These are phyloP conservation scores for Pipra filicauda DNA, from an alignment of 2,113 vertebrate species.

Conservation along the genomic window DNA sequence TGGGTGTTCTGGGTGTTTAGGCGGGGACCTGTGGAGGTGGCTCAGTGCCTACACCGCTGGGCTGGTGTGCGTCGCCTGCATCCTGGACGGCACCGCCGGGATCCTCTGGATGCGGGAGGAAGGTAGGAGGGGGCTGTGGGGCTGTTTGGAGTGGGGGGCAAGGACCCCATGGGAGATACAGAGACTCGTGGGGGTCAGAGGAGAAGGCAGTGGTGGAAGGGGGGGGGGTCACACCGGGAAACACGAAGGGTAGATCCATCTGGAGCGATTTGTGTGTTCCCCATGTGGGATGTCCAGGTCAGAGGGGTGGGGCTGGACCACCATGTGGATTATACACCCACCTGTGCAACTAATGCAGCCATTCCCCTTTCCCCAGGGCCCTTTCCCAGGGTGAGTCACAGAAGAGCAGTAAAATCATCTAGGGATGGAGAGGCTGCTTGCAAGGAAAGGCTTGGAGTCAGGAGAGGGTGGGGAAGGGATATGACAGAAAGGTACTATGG, in stretches of 20 bases:
- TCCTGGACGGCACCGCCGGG: not conserved
- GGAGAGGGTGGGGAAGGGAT: not conserved
- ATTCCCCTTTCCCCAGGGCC: not conserved
- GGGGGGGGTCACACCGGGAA: not conserved
- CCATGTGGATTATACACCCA: rapidly evolving
- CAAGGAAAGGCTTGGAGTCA: not conserved
- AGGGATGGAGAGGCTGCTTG: not conserved
- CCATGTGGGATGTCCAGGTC: not conserved
- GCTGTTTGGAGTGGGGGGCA: rapidly evolving
- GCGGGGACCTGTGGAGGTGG: constrained; percentile 59
- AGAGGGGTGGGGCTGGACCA: rapidly evolving
- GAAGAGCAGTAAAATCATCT: not conserved
- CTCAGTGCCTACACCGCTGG: constrained; percentile 47
- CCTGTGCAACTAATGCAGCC: rapidly evolving
- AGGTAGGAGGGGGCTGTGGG: not conserved
- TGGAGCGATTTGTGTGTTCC: rapidly evolving
- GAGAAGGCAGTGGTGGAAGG: not conserved
- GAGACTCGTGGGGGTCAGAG: not conserved
- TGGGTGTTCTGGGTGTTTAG: not conserved
- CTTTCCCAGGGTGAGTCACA: not conserved
- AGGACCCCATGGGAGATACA: rapidly evolving
- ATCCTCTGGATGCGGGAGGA: constrained; percentile 51
- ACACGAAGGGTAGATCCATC: not conserved
- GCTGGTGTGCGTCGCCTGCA: not conserved
- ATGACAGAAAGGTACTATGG: rapidly evolving